These are phyloP conservation scores for Plagiodera versicolora DNA, from an alignment of 2,888 invertebrate genomes.

Conservation along the genomic window DNA sequence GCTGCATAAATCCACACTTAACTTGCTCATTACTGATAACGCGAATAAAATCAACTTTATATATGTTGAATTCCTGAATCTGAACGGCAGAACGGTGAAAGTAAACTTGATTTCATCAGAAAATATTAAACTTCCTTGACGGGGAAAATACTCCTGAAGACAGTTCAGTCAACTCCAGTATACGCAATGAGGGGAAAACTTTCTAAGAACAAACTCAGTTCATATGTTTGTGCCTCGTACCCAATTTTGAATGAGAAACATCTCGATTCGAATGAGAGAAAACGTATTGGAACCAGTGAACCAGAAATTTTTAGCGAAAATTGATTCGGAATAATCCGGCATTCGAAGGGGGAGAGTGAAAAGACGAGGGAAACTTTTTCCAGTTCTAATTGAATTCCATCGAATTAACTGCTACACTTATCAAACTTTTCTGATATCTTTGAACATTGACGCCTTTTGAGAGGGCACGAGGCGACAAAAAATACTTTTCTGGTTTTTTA, in stretches of 20 bases:
- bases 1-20: too few relatives aligned
- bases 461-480: constrained; percentile 5
- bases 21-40: too few relatives aligned
- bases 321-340: constrained; percentile 21
- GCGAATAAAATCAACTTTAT: too few relatives aligned
- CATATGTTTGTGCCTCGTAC: neutral
- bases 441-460: constrained; percentile 17
- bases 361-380: constrained; percentile 25
- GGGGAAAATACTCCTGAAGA: too few relatives aligned
- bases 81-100: too few relatives aligned
- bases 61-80: too few relatives aligned
- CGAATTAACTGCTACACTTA: constrained; percentile 30
- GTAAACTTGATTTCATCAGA: too few relatives aligned
- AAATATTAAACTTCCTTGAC: too few relatives aligned
- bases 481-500: constrained; percentile 18
- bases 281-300: neutral
- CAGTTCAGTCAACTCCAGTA: too few relatives aligned
- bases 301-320: constrained; percentile 14
- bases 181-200: neutral
- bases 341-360: constrained; percentile 16
- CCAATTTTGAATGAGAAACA: neutral
- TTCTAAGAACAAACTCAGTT: neutral
- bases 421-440: constrained; percentile 27
- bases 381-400: constrained; percentile 26
- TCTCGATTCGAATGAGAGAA: neutral